These are phyloP conservation scores for Drosophila peninsularis DNA, from an alignment of 2,888 invertebrate genomes.

Conservation along the genomic window DNA sequence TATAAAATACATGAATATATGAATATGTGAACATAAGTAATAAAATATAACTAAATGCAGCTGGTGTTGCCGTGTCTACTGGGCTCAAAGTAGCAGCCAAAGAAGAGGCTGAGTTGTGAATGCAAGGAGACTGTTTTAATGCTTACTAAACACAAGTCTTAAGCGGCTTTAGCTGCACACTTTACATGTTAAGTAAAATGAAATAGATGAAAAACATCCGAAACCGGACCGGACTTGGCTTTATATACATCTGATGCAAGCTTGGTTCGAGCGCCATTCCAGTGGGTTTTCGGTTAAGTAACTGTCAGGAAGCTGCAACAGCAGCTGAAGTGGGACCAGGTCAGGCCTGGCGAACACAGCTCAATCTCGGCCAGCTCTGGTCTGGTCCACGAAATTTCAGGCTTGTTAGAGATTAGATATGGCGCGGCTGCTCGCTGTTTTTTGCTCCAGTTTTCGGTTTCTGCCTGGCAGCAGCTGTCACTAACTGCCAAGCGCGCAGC, in stretches of 20 bases:
- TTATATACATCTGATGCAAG: no score
- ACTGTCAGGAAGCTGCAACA: constrained; percentile 23
- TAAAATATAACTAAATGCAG: background rate
- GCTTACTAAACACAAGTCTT: no score
- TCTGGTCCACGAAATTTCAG: constrained; percentile 26
- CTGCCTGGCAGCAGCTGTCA: constrained; percentile 66
- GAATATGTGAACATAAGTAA: no score
- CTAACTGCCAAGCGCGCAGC: constrained; percentile 66
- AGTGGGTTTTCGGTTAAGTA: constrained; percentile 1
- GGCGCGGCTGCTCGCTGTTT: constrained; percentile 20
- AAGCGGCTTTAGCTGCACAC: no score
- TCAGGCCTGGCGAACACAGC: constrained; percentile 13
- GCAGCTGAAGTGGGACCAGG: background rate
- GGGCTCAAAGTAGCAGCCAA: background rate
- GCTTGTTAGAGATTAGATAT: constrained; percentile 49
- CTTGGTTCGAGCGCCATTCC: background rate
- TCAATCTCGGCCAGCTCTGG: constrained; percentile 17
- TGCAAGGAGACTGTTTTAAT: no score
- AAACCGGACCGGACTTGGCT: background rate
- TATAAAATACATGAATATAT: no score
- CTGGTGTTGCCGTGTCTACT: background rate
- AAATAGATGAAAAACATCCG: no score
- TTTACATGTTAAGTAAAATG: no score
- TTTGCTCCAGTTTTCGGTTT: constrained; percentile 15
- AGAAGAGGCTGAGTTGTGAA: background rate